Conservation (phyloP, 2,113 vertebrate genomes). For the Rhinogobius similis region DNA sequence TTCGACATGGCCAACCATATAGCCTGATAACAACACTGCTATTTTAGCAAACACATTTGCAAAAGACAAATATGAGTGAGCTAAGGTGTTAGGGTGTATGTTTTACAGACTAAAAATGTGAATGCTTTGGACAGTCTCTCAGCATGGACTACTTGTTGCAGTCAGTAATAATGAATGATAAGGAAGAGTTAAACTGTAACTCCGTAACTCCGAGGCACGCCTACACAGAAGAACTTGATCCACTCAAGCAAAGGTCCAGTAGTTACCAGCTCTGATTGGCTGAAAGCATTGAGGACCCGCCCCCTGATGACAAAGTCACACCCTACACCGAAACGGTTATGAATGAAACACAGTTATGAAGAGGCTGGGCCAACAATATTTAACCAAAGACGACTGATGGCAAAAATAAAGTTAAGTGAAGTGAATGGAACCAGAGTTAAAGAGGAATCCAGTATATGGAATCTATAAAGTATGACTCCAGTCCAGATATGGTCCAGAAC, state of each 20-base stretch:
- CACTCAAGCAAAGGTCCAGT: conserved; percentile 84
- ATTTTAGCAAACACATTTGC: too few relatives aligned
- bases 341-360: conserved; percentile 75
- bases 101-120: neutral
- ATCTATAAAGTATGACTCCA: too few relatives aligned
- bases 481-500: too few relatives aligned
- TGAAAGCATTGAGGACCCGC: conserved; percentile 27
- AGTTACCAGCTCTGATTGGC: conserved; percentile 76
- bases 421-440: neutral
- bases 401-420: neutral
- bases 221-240: conserved; percentile 77
- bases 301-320: conserved; percentile 31
- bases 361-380: conserved; percentile 35
- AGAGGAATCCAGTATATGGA: neutral
- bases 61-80: too few relatives aligned
- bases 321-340: conserved; percentile 58
- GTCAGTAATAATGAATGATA: conserved; percentile 9
- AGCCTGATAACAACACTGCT: too few relatives aligned
- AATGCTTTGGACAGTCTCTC: neutral
- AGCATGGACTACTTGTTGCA: neutral
- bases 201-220: conserved; percentile 75
- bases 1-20: neutral
- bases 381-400: neutral
- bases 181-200: conserved; percentile 74
- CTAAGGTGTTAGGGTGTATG: neutral